Evolutionary conservation across 2,113 vertebrate species (phyloP).

Genomic region (Gallinago media): DNA sequence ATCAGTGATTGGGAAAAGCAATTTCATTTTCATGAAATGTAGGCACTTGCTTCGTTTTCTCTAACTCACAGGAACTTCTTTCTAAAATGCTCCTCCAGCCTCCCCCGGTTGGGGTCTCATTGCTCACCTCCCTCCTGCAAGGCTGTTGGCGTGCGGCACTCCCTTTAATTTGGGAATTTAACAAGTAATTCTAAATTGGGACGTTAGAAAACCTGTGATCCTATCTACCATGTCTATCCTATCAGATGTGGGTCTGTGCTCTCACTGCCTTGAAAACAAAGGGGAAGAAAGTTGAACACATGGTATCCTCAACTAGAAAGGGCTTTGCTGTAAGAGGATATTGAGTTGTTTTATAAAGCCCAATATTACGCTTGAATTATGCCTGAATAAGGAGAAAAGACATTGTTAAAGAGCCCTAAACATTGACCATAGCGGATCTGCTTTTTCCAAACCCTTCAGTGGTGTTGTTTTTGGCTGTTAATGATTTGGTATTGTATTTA

Average conservation of each 20-base stretch:
- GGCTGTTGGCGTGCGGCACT: background rate
- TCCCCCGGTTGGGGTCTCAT: background rate
- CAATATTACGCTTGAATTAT: conserved; percentile 69
- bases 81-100: background rate
- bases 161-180: conserved; percentile 37
- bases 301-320: conserved; percentile 33
- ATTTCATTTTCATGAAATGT: background rate
- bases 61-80: background rate
- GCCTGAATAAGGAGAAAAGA: conserved; percentile 55
- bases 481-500: conserved; percentile 70
- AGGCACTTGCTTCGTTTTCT: fast-evolving
- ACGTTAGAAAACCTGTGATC: background rate
- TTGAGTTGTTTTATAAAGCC: conserved; percentile 65
- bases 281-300: conserved; percentile 23
- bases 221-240: background rate
- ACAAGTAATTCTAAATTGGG: conserved; percentile 7
- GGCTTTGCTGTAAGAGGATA: conserved; percentile 36
- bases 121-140: background rate
- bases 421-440: conserved; percentile 11
- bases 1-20: background rate
- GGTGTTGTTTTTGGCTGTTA: conserved; percentile 5
- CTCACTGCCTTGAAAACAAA: conserved; percentile 15
- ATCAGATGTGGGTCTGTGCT: conserved; percentile 21
- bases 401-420: conserved; percentile 59
- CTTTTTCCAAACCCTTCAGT: conserved; percentile 37